These are phyloP conservation scores for Crypturellus tataupa DNA, from an alignment of 2,797 vertebrate species.

Conservation along the genomic window DNA sequence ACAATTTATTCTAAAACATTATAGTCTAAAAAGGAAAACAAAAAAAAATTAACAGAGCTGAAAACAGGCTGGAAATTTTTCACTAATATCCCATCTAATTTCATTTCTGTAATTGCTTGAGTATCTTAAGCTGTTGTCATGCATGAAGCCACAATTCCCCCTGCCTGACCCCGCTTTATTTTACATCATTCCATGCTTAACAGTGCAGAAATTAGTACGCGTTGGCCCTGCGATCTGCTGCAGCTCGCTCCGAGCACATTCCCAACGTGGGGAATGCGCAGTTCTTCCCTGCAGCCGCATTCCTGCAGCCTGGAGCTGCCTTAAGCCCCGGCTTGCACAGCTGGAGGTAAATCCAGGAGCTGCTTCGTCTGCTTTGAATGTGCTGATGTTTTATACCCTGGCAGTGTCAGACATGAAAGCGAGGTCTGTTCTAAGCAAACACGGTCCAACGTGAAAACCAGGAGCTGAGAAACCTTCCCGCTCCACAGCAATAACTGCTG, in stretches of 20 bases:
- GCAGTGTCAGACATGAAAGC: accelerated
- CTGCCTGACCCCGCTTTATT: accelerated
- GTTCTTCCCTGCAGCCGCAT: neutral
- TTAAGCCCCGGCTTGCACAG: neutral
- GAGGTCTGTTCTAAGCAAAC: neutral
- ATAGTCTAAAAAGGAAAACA: neutral
- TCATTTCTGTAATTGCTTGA: neutral
- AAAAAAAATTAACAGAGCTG: neutral
- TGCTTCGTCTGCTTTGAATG: neutral
- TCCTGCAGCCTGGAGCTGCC: neutral
- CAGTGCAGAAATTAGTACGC: neutral
- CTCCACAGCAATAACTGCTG: accelerated
- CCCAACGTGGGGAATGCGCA: neutral
- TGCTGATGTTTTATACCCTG: neutral
- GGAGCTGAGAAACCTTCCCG: neutral
- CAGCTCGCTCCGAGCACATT: neutral
- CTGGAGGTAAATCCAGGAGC: neutral
- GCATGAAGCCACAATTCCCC: neutral
- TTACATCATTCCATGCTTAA: neutral
- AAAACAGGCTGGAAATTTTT: neutral
- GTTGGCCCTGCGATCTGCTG: neutral
- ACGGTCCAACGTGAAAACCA: neutral
- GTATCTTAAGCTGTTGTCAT: neutral
- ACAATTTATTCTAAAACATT: accelerated
- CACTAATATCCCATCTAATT: neutral